These are phyloP conservation scores for Pseudochirops cupreus DNA, from an alignment of 2,797 vertebrate species.

Conservation along the genomic window DNA sequence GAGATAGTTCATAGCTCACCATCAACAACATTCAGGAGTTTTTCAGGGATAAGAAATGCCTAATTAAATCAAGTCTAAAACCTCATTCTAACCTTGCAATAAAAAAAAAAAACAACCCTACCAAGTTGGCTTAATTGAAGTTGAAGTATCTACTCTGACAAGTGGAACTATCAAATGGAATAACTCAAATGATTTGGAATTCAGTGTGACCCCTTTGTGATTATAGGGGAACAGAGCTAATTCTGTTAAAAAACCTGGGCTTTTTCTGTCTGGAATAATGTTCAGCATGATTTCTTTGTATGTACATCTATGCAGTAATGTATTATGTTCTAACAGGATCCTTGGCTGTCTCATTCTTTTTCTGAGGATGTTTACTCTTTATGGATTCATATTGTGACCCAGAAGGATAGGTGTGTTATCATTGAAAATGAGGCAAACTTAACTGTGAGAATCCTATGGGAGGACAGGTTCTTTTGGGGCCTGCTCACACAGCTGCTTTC, in stretches of 20 bases:
- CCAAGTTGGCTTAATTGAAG: slow-evolving; percentile 17
- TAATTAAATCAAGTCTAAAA: not conserved
- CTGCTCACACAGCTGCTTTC: slow-evolving; percentile 52
- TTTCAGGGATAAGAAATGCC: not conserved
- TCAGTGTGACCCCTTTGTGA: not conserved
- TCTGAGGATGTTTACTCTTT: not conserved
- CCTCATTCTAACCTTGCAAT: not conserved
- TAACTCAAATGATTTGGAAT: slow-evolving; percentile 49
- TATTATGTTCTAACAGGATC: not conserved
- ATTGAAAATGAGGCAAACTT: slow-evolving; percentile 49
- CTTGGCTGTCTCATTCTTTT: not conserved
- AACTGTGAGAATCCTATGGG: slow-evolving; percentile 19
- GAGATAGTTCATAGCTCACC: not conserved
- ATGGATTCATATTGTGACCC: slow-evolving; percentile 26
- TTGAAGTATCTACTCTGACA: not conserved
- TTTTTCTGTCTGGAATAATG: not conserved
- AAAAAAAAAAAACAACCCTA: slow-evolving; percentile 16
- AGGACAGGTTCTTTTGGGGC: slow-evolving; percentile 31
- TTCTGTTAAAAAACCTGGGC: not conserved
- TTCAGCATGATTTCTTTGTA: not conserved
- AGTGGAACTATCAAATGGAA: slow-evolving; percentile 50
- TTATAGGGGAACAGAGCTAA: not conserved
- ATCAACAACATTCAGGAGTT: not conserved
- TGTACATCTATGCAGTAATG: not conserved
- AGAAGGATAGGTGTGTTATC: slow-evolving; percentile 17